Evolutionary conservation across 2,113 vertebrate species (phyloP).

Genomic region (Prunella himalayana): DNA sequence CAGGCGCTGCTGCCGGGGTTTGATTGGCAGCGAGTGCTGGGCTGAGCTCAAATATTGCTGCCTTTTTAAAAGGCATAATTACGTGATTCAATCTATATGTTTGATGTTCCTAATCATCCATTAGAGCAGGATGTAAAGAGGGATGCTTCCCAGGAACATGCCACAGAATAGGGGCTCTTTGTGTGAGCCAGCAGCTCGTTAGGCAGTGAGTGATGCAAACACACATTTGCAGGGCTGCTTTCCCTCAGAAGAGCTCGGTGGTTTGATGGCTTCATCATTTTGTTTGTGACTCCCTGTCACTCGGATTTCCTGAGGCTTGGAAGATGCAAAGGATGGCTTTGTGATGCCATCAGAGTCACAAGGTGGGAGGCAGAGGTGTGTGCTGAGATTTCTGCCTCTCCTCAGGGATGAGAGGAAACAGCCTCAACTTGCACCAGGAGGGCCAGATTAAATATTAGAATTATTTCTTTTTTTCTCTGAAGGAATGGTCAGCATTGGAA

Average conservation of each 20-base stretch:
- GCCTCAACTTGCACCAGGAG: neutral
- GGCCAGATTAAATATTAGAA: neutral
- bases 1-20: neutral
- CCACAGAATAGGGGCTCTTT: neutral
- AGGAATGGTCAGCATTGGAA: rapidly evolving
- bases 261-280: neutral
- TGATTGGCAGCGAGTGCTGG: constrained; percentile 58
- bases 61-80: constrained; percentile 46
- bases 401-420: neutral
- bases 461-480: neutral
- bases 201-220: constrained; percentile 23
- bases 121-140: constrained; percentile 16
- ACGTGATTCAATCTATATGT: constrained; percentile 21
- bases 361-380: neutral
- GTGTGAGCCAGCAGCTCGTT: neutral
- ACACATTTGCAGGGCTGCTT: neutral
- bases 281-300: neutral
- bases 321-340: rapidly evolving
- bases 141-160: neutral
- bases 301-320: neutral
- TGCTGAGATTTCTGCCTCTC: neutral
- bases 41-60: constrained; percentile 57
- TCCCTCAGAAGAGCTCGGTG: neutral
- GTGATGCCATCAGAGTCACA: neutral
- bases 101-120: constrained; percentile 39